phyloP scores from a whole-genome alignment of 2,888 invertebrate genomes.

The Andrena marginata region DNA sequence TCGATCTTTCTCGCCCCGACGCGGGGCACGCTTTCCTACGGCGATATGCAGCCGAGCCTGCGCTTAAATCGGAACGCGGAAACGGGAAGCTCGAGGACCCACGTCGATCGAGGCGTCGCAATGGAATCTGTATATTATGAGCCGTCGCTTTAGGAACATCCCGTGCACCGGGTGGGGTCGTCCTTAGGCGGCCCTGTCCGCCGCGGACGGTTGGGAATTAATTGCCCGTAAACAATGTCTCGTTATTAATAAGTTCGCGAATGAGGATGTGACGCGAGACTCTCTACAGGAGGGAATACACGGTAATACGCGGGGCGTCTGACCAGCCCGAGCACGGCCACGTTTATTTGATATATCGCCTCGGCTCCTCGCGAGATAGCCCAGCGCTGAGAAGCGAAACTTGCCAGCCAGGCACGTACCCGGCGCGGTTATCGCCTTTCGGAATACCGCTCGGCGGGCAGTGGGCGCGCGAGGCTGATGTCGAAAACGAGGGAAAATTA shows the following conservation, averaged over 20 bases:
- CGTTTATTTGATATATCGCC: not conserved
- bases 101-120: not conserved
- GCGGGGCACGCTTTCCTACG: no score
- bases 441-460: not conserved
- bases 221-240: conserved; percentile 76
- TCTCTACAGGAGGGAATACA: conserved; percentile 53
- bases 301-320: not conserved
- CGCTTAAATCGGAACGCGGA: not conserved
- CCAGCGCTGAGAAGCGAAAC: not conserved
- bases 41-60: no score
- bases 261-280: conserved; percentile 80
- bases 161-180: not conserved
- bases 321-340: not conserved
- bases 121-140: no score
- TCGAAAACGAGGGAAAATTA: conserved; percentile 22
- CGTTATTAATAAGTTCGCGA: conserved; percentile 77
- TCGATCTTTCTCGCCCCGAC: no score
- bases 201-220: conserved; percentile 50
- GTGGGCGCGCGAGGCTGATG: not conserved
- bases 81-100: not conserved
- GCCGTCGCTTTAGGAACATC: not conserved
- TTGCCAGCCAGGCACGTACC: not conserved
- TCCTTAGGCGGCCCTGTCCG: conserved; percentile 18
- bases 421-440: not conserved
- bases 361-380: no score